Evolutionary conservation across 2,797 vertebrate species (phyloP).

Genomic region (Arnoldichthys spilopterus): DNA sequence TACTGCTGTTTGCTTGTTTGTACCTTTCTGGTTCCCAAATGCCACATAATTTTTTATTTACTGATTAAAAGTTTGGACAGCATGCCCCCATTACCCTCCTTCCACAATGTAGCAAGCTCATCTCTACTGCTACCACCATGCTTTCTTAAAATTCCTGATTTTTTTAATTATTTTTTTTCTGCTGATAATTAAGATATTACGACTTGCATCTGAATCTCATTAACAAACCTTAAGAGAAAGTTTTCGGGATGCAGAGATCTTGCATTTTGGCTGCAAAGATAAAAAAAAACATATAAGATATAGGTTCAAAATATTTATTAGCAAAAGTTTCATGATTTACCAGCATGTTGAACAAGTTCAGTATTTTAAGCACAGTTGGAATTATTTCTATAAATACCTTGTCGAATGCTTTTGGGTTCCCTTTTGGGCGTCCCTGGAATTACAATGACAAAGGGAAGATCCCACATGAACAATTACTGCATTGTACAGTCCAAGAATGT

Average conservation of each 20-base stretch:
- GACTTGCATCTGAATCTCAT: neutral
- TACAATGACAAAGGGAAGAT: constrained; percentile 8
- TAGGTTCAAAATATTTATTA: neutral
- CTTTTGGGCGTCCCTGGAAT: constrained; percentile 33
- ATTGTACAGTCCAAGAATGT: neutral
- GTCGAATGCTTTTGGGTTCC: constrained; percentile 45
- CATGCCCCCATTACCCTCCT: too few relatives aligned
- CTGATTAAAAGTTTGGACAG: too few relatives aligned
- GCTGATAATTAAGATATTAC: neutral
- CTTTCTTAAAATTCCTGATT: neutral
- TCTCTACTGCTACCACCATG: neutral
- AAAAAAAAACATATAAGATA: neutral
- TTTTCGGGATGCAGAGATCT: constrained; percentile 96
- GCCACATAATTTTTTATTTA: too few relatives aligned
- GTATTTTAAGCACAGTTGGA: neutral
- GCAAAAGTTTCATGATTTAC: neutral
- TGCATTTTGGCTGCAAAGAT: constrained; percentile 88
- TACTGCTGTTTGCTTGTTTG: too few relatives aligned
- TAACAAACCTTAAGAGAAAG: constrained; percentile 90
- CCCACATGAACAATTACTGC: neutral
- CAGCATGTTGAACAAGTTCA: neutral
- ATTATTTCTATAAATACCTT: constrained; percentile 47
- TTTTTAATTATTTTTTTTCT: neutral
- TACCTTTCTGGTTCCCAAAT: too few relatives aligned
- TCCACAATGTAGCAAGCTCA: too few relatives aligned